A percentile compares a stretch with the other conserved stretches of the same genome.
These are phyloP conservation scores for Drosophila persimilis DNA, from an alignment of 1,140 invertebrate genomes.

Conservation along the genomic window DNA sequence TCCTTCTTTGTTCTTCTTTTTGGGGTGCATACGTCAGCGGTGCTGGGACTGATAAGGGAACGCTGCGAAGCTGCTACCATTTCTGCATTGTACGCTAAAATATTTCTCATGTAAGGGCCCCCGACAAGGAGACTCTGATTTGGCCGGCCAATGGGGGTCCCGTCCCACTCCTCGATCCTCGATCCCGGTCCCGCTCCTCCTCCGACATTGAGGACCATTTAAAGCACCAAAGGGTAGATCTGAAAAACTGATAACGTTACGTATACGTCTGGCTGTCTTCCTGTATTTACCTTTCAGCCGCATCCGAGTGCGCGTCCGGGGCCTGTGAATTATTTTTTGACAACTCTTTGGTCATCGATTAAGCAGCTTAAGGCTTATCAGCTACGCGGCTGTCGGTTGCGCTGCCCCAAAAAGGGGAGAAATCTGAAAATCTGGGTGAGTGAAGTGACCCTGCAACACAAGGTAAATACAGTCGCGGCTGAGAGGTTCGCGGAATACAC, in stretches of 20 bases:
- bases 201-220: constrained; percentile 22
- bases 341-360: constrained; percentile 79
- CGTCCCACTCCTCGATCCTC: too few relatives aligned
- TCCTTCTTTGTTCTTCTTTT: constrained; percentile 9
- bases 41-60: constrained; percentile 65
- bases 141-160: constrained; percentile 34
- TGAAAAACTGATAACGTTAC: constrained; percentile 68
- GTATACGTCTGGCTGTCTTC: constrained; percentile 72
- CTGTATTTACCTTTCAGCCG: constrained; percentile 65
- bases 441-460: constrained; percentile 58
- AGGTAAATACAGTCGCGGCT: constrained; percentile 12
- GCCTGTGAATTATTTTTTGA: constrained; percentile 79
- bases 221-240: constrained; percentile 70
- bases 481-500: constrained; percentile 8
- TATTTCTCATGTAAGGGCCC: constrained; percentile 76
- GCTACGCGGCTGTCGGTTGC: constrained; percentile 40
- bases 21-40: constrained; percentile 67
- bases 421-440: constrained; percentile 43
- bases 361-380: constrained; percentile 80
- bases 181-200: not conserved
- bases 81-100: constrained; percentile 78
- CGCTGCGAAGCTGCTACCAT: constrained; percentile 71
- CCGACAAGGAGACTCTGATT: constrained; percentile 54
- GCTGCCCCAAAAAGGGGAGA: constrained; percentile 33
- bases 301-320: constrained; percentile 3